These are phyloP conservation scores for Drosophila hamatofila DNA, from an alignment of 2,888 invertebrate species.

Conservation along the genomic window DNA sequence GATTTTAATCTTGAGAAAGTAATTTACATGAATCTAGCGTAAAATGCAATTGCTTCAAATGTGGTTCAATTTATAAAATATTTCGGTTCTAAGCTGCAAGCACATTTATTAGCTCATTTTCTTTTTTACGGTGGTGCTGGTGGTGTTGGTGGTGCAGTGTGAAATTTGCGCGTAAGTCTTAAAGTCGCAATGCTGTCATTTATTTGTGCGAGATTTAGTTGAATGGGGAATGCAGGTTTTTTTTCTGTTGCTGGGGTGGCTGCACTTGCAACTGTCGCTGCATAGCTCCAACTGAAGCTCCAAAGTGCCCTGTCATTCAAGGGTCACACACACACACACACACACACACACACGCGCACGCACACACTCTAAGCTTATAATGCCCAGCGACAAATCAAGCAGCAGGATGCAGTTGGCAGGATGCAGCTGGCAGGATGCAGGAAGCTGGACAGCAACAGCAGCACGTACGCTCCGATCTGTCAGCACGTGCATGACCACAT, in stretches of 20 bases:
- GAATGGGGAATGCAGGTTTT: not conserved
- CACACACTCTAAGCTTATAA: constrained; percentile 33
- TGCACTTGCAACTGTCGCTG: constrained; percentile 13
- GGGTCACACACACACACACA: constrained; percentile 44
- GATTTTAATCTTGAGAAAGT: not conserved
- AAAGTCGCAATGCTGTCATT: constrained; percentile 3
- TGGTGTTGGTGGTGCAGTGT: not conserved
- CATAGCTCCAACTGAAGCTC: constrained; percentile 23
- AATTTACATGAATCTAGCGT: constrained; percentile 3
- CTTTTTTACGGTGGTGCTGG: not conserved
- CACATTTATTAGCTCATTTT: not conserved
- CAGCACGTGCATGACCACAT: constrained; percentile 16
- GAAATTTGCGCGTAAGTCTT: not conserved
- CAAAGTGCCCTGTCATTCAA: constrained; percentile 58
- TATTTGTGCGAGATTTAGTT: constrained; percentile 7
- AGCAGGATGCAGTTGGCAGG: constrained; percentile 22
- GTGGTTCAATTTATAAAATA: constrained; percentile 1
- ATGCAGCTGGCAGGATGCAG: constrained; percentile 8
- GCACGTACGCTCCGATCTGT: constrained; percentile 35
- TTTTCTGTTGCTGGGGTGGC: not conserved
- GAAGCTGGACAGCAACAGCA: constrained; percentile 9
- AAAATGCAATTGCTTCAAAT: not conserved
- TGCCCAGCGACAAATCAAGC: constrained; percentile 46
- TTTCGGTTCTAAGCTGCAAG: not conserved
- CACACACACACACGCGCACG: not conserved